Evolutionary conservation across 2,888 invertebrate genomes (phyloP), one percentile per base, ranked within the genome.

Genomic region (Lordiphosa andalusiaca): DNA sequence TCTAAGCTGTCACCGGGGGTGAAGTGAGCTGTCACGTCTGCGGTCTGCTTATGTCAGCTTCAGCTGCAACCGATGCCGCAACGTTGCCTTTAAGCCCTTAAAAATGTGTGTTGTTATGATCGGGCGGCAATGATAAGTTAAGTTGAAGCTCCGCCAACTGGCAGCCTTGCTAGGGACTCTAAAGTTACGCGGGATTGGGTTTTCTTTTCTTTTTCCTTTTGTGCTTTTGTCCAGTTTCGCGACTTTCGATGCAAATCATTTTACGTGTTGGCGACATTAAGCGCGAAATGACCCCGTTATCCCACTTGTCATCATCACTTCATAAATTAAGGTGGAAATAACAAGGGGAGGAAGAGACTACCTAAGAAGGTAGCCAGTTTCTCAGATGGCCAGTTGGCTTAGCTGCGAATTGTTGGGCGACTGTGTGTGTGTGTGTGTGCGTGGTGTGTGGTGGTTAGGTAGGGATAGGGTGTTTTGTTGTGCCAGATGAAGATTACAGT

Each of bases 231-330:
- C 25, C 25, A 25, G 25, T 7, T 52, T 41, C 9, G 57, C 25
- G 48, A 35, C 63, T 67, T 69, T 66, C 73, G 80, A 85, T 81
- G 85, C 81, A 81, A 80, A 81, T 85, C 82, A 85, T 80, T 84
- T 85, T 84, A 85, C 84, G 86, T 86, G 86, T 86, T 85, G 83
- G 84, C 85, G 86, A 86, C 84, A 84, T 84, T 84, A 84, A 86
- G 86, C 76, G 66, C 84, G 86, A 84, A 86, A 84, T 84, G 84
- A 84, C 84, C 84, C 85, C 84, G 84, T 86, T 86, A 84, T 84
- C 86, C 86, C 86, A 84, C 86, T 84, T 84, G 84, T 84, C 84
- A 84, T 86, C 84, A 76, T 86, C 84, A 84, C 84, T 85, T 84
- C 84, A 84, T 86, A 84, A 84, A 84, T 84, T 85, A 84, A 84